These are phyloP conservation scores for Schizotus pectinicornis DNA, from an alignment of 2,888 invertebrate species.

Conservation along the genomic window DNA sequence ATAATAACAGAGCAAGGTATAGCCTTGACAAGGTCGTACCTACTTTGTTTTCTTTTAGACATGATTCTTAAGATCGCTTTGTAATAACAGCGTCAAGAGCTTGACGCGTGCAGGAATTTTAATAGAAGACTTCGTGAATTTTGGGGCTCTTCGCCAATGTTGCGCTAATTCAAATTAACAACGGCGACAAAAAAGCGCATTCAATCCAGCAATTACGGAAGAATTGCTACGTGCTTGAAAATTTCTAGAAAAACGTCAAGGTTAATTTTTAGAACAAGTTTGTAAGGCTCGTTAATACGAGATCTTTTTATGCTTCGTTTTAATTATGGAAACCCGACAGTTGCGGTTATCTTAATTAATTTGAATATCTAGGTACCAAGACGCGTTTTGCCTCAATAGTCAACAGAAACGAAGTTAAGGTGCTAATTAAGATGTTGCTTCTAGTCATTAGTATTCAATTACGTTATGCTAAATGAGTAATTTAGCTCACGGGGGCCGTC, in stretches of 20 bases:
- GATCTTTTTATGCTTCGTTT: constrained; percentile 2
- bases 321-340: constrained; percentile 6
- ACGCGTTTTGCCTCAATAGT: too few species aligned
- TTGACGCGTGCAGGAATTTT: constrained; percentile 22
- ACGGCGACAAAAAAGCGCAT: background rate
- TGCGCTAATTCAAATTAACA: background rate
- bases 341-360: background rate
- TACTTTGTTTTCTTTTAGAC: constrained; percentile 11
- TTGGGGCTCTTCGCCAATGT: background rate
- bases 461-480: too few species aligned
- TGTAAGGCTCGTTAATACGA: constrained; percentile 5
- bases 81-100: background rate
- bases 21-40: constrained; percentile 28
- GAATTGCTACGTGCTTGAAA: constrained; percentile 8
- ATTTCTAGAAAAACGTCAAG: constrained; percentile 17
- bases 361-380: background rate
- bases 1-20: constrained; percentile 12
- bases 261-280: constrained; percentile 22
- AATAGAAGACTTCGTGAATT: background rate
- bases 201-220: constrained; percentile 8
- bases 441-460: too few species aligned
- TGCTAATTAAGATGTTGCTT: too few species aligned
- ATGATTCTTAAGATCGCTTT: background rate
- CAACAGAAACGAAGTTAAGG: too few species aligned
- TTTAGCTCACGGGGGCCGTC: too few species aligned